Evolutionary conservation across 2,113 vertebrate genomes (phyloP).

Genomic region (Miniopterus natalensis): DNA sequence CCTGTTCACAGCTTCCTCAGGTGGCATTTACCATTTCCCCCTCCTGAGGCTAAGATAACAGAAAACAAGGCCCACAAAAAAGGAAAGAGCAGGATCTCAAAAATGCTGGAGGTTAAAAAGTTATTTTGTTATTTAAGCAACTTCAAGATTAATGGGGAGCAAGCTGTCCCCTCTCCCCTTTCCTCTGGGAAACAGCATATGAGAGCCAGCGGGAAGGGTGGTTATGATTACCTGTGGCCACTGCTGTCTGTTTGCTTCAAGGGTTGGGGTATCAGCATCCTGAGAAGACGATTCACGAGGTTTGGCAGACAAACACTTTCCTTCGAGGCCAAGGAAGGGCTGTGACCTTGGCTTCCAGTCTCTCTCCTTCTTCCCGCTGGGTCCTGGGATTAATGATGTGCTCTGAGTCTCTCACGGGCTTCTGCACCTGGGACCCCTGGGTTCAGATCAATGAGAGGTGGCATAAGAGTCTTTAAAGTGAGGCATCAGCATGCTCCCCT

Average conservation of each 20-base stretch:
- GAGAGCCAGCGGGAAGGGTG: neutral
- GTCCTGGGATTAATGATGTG: neutral
- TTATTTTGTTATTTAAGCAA: neutral
- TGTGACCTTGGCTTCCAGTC: neutral
- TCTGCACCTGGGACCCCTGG: neutral
- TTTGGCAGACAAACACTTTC: neutral
- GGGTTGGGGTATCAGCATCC: too few species aligned
- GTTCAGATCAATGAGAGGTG: neutral
- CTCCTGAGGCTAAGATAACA: neutral
- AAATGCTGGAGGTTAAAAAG: neutral
- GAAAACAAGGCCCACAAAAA: neutral
- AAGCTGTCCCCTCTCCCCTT: neutral
- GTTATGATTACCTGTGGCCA: too few species aligned
- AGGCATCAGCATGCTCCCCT: too few species aligned
- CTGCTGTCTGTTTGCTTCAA: rapidly evolving
- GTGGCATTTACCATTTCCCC: neutral
- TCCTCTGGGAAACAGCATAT: neutral
- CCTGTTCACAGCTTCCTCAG: neutral
- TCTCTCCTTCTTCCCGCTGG: neutral
- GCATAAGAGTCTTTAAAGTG: neutral
- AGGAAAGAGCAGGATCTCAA: neutral
- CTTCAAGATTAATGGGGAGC: neutral
- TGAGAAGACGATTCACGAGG: neutral
- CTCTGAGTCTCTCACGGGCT: neutral
- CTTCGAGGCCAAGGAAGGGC: neutral